Percentiles rank a stretch among this genome's conserved stretches.
Conservation (phyloP, 1,140 invertebrate genomes). For the Hycleus cichorii region DNA sequence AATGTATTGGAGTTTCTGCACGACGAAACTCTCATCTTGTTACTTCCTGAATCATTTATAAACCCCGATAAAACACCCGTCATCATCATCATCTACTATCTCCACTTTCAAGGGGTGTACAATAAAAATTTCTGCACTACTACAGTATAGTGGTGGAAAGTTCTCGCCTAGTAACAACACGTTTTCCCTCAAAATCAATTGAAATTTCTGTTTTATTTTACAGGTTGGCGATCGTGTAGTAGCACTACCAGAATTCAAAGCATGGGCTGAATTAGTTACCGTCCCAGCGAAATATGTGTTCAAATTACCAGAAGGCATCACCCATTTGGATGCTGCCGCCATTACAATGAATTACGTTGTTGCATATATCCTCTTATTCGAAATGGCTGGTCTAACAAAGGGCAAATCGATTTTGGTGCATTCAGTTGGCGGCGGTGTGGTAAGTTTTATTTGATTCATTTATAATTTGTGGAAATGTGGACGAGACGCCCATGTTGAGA, state of each 20-base stretch:
- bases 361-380: conserved; percentile 79
- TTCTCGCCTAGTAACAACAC: too few relatives aligned
- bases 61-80: too few relatives aligned
- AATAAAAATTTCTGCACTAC: too few relatives aligned
- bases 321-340: conserved; percentile 70
- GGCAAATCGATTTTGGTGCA: conserved; percentile 78
- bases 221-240: conserved; percentile 82
- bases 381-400: conserved; percentile 65
- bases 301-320: conserved; percentile 68
- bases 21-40: too few relatives aligned
- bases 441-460: conserved; percentile 49
- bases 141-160: too few relatives aligned
- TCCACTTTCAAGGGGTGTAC: too few relatives aligned
- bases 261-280: conserved; percentile 77
- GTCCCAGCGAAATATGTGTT: conserved; percentile 73
- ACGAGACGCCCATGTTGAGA: neutral
- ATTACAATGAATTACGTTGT: conserved; percentile 81
- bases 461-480: too few relatives aligned
- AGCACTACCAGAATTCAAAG: conserved; percentile 72
- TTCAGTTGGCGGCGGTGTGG: conserved; percentile 81
- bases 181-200: too few relatives aligned
- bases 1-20: too few relatives aligned
- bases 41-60: too few relatives aligned
- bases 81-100: too few relatives aligned
- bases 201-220: conserved; percentile 15